A percentile compares a stretch with the other conserved stretches of the same genome.
phyloP scores from a whole-genome alignment of 2,888 invertebrate species.

The Lymantria monacha region DNA sequence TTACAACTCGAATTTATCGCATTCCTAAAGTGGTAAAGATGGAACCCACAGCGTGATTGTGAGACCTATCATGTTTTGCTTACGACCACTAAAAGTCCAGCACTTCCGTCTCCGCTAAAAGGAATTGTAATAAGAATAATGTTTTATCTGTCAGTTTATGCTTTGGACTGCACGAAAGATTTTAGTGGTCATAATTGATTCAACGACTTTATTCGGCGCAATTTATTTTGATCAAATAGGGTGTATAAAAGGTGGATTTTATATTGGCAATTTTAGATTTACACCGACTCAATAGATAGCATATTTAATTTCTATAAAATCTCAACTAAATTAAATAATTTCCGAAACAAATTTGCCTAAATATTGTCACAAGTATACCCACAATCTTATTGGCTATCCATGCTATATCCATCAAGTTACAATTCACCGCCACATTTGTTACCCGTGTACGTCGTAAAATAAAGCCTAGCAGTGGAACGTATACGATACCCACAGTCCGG shows the following conservation, averaged over 20 bases:
- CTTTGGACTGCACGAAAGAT: slow-evolving; percentile 15
- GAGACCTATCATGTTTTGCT: slow-evolving; percentile 41
- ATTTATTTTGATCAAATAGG: slow-evolving; percentile 12
- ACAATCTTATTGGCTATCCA: no score
- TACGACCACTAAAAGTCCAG: slow-evolving; percentile 41
- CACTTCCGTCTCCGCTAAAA: slow-evolving; percentile 25
- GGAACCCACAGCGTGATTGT: slow-evolving; percentile 26
- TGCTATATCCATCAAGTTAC: no score
- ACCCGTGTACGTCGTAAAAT: no score
- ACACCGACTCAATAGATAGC: neutral
- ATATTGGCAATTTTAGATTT: neutral
- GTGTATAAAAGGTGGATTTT: slow-evolving; percentile 1
- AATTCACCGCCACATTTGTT: no score
- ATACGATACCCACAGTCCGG: no score
- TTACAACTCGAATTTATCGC: slow-evolving; percentile 50
- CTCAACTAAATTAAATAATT: no score
- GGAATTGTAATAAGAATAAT: slow-evolving; percentile 31
- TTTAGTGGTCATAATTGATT: slow-evolving; percentile 31
- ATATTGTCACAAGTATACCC: no score
- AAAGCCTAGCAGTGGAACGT: no score
- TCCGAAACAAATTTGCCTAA: no score
- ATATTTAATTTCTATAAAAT: neutral
- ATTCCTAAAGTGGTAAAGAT: slow-evolving; percentile 38
- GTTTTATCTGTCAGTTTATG: slow-evolving; percentile 32
- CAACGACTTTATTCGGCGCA: slow-evolving; percentile 16